These are phyloP conservation scores for Atractosteus spatula DNA, from an alignment of 2,113 vertebrate species.

Conservation along the genomic window DNA sequence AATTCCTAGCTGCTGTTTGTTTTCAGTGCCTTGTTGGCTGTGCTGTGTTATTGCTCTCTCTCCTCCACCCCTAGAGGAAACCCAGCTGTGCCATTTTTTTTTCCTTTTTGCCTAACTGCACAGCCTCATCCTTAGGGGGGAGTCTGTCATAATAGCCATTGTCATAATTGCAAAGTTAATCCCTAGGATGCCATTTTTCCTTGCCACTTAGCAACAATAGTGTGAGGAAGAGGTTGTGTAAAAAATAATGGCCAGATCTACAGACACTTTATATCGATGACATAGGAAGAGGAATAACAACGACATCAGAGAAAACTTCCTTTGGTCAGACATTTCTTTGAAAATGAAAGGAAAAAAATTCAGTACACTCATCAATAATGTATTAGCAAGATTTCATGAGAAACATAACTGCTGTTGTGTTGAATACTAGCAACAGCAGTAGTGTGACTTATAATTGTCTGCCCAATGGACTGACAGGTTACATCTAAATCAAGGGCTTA, in stretches of 20 bases:
- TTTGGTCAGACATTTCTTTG: background rate
- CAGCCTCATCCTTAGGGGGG: conserved; percentile 29
- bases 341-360: too few species aligned
- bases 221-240: conserved; percentile 35
- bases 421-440: background rate
- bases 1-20: too few species aligned
- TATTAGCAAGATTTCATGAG: conserved; percentile 1
- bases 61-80: conserved; percentile 46
- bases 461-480: background rate
- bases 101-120: conserved; percentile 30
- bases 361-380: too few species aligned
- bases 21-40: background rate
- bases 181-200: conserved; percentile 53
- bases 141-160: conserved; percentile 56
- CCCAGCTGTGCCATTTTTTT: conserved; percentile 50
- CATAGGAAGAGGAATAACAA: background rate
- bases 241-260: conserved; percentile 5
- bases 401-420: background rate
- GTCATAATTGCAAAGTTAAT: conserved; percentile 63
- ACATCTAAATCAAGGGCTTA: conserved; percentile 4
- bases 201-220: conserved; percentile 47
- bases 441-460: background rate
- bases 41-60: conserved; percentile 37
- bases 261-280: background rate
- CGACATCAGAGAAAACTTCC: background rate